These are phyloP conservation scores for Rhinoraja longicauda DNA, from an alignment of 2,797 vertebrate genomes.

Conservation along the genomic window DNA sequence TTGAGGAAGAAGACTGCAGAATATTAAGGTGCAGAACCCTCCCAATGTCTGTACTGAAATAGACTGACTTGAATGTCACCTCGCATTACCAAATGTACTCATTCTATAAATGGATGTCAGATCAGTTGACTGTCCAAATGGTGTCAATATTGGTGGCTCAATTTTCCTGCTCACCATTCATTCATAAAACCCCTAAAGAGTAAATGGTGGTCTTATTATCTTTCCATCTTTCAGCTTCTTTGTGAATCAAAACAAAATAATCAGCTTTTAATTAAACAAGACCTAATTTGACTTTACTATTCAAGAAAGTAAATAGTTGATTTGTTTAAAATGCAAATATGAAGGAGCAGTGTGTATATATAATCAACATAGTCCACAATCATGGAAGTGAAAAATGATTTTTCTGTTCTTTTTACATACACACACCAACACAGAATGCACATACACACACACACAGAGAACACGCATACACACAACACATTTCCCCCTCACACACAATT, in stretches of 20 bases:
- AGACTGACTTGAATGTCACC: not conserved
- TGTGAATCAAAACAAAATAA: not conserved
- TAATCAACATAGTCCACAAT: not conserved
- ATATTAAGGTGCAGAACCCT: not conserved
- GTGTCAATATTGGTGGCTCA: not conserved
- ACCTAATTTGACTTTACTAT: not conserved
- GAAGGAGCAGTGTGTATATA: not conserved
- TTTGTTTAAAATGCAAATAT: slow-evolving; percentile 24
- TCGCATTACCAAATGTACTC: not conserved
- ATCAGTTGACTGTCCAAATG: too few species aligned
- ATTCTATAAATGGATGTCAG: not conserved
- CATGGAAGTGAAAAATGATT: not conserved
- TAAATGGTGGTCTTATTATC: not conserved
- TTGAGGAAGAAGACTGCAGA: not conserved
- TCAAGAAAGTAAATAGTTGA: not conserved
- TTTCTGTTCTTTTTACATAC: not conserved
- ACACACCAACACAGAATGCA: too few species aligned
- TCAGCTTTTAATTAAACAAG: not conserved
- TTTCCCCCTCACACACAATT: too few species aligned
- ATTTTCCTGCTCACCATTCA: not conserved
- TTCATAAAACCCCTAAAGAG: not conserved
- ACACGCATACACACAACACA: too few species aligned
- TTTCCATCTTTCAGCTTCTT: not conserved
- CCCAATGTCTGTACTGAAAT: not conserved
- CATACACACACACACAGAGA: too few species aligned